Evolutionary conservation across 2,797 vertebrate genomes (phyloP), one percentile per base, ranked within the genome.

Genomic region (Silurus aristotelis): DNA sequence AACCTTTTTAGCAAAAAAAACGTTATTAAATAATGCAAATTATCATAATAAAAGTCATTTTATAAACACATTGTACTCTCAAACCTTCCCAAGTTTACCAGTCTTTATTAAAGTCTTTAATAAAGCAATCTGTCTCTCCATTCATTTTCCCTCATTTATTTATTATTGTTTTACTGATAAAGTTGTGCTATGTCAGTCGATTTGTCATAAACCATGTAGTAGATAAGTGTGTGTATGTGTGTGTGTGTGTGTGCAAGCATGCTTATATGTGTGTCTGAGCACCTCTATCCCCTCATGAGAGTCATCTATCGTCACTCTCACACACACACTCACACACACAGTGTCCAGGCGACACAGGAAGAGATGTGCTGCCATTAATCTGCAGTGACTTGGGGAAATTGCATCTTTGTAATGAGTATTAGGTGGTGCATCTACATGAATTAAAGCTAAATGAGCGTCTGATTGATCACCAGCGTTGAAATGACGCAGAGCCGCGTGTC

Each of bases 381-480:
- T 95, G 92, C 89, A 80, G 83, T 95, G 95, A 96, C 94, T 95
- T 92, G 94, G 94, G 95, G 94, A 95, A 96, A 95, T 95, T 95
- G 95, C 94, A 94, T 96, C 94, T 96, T 95, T 96, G 93, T 96
- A 96, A 96, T 96, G 95, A 96, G 95, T 94, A 95, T 96, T 95
- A 96, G 95, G 94, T 95, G 94, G 10, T 95, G 95, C 95, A 95
- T 95, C 95, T 95, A 95, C 95, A 96, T 95, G 95, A 96, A 95
- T 96, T 96, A 96, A 96, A 95, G 93, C 94, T 92, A 93, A 95
- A 96, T 94, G 94, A 95, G 95, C 89, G 89, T 89, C 93, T 95
- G 95, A 96, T 95, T 93, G 94, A 96, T 95, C 90, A 92, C 94
- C 92, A 90, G 87, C 91, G 78, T 89, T 91, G 92, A 95, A 96